Base-by-base conservation (phyloP, 2,888 invertebrate genomes). In the Graphium colonna region DNA sequence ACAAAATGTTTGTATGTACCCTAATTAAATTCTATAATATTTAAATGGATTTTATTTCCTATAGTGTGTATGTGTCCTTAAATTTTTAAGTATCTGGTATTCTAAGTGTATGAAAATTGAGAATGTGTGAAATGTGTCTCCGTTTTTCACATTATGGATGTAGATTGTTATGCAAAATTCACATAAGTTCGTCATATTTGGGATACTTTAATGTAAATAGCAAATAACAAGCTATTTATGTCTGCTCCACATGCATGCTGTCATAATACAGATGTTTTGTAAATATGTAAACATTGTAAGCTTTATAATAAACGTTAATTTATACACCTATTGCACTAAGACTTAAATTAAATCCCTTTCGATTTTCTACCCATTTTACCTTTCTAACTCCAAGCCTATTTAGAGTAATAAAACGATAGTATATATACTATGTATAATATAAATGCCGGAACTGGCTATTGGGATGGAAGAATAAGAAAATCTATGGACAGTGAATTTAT, bases 1-100 rank as follows among this genome's bases (percentile, higher is more conserved):
- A 86, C 84, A 85, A 85, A 84, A 81, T 84, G 84, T 88, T 89
- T 89, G 87, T 89, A 88, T 87, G 85, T 88, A 89, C 84, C 84
- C 79, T 86, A 84, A 88, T 86, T 87, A 88, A 89, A 89, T 87
- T 86, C 82, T 88, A 87, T 87, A 79, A 86, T 82, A 88, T 82
- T 82, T 76, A 70, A 68, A 64, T 61, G 64, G 60, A 66, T 79
- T 82, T 80, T 71, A 77, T 77, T 82, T 71, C 53, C 31, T 13
- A 9, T 41, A 41, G 18, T 26, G 9, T 28, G 16, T 18, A 41
- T 18, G n/a, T 1, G 4, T 15, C 18, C 16, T 40, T 33, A 33
- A 33, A 33, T 33, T 33, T 10, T 12, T 12, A n/a, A n/a, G n/a
- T 36, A 12, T 36, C 9, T 36, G 36, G 36, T 31, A 21, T 31